phyloP scores from a whole-genome alignment of 1,140 invertebrate species.

The Hycleus cichorii region DNA sequence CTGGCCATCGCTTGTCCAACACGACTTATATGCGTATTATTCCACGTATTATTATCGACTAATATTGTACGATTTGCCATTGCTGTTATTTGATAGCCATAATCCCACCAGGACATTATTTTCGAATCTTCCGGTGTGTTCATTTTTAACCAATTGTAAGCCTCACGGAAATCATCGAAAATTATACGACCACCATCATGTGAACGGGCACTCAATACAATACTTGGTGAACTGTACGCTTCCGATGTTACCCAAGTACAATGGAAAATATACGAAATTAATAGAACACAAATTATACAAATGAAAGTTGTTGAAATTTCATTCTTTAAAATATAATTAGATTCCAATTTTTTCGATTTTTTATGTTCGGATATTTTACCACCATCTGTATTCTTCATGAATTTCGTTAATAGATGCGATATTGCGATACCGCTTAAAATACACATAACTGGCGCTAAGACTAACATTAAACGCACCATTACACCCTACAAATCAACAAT shows the following conservation, averaged over 20 bases:
- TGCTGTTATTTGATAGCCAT: conserved; percentile 98
- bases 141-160: conserved; percentile 96
- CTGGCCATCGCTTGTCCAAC: conserved; percentile 98
- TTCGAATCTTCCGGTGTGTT: conserved; percentile 92
- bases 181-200: conserved; percentile 93
- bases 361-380: conserved; percentile 45
- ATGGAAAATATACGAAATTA: conserved; percentile 90
- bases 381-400: conserved; percentile 79
- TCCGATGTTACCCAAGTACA: conserved; percentile 99
- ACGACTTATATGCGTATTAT: conserved; percentile 91
- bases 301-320: conserved; percentile 86
- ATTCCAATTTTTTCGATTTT: conserved; percentile 69
- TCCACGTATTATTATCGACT: conserved; percentile 99
- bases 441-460: conserved; percentile 96
- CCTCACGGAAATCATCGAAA: conserved; percentile 95
- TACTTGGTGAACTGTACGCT: conserved; percentile 95
- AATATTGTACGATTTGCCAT: conserved; percentile 98
- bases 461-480: conserved; percentile 97
- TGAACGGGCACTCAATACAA: conserved; percentile 89
- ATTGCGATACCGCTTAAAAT: conserved; percentile 91
- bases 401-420: conserved; percentile 80
- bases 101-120: conserved; percentile 99
- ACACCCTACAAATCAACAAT: conserved; percentile 63
- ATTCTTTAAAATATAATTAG: conserved; percentile 77
- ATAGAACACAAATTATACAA: conserved; percentile 71